Conservation (phyloP, 1,140 invertebrate genomes). For the Hypothenemus hampei region DNA sequence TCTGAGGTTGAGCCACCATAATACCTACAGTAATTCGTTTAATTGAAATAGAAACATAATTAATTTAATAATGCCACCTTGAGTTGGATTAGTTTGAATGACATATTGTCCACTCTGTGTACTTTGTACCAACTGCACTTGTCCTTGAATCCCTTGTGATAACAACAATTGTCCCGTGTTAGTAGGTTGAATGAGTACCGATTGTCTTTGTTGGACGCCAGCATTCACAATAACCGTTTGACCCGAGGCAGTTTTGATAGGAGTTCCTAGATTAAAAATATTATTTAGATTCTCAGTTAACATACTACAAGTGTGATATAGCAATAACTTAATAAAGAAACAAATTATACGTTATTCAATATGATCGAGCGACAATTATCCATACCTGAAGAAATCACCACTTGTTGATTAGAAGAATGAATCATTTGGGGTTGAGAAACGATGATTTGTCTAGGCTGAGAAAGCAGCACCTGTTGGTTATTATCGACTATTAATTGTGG, state of each 20-base stretch:
- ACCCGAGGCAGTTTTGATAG: constrained; percentile 30
- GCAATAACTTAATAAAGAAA: too few relatives aligned
- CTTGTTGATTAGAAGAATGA: constrained; percentile 29
- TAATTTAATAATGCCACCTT: constrained; percentile 43
- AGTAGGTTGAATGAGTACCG: constrained; percentile 45
- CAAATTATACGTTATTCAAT: not conserved
- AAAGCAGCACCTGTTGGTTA: constrained; percentile 37
- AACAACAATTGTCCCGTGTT: constrained; percentile 42
- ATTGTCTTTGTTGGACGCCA: constrained; percentile 42
- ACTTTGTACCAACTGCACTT: constrained; percentile 43
- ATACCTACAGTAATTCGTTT: constrained; percentile 39
- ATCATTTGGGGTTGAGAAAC: constrained; percentile 42
- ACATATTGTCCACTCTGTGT: constrained; percentile 50
- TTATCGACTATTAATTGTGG: constrained; percentile 41
- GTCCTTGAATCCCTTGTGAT: constrained; percentile 38
- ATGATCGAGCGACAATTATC: not conserved
- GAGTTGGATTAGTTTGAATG: constrained; percentile 49
- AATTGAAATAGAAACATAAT: not conserved
- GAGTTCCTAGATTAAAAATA: constrained; percentile 8
- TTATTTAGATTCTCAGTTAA: not conserved
- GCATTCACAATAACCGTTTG: constrained; percentile 48
- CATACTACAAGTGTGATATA: too few relatives aligned
- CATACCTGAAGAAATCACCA: constrained; percentile 29
- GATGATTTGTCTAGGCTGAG: constrained; percentile 43
- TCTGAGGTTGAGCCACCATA: constrained; percentile 60